A percentile compares a stretch with the other conserved stretches of the same genome.
phyloP scores from a whole-genome alignment of 2,113 vertebrate species.

The Serinus canaria region DNA sequence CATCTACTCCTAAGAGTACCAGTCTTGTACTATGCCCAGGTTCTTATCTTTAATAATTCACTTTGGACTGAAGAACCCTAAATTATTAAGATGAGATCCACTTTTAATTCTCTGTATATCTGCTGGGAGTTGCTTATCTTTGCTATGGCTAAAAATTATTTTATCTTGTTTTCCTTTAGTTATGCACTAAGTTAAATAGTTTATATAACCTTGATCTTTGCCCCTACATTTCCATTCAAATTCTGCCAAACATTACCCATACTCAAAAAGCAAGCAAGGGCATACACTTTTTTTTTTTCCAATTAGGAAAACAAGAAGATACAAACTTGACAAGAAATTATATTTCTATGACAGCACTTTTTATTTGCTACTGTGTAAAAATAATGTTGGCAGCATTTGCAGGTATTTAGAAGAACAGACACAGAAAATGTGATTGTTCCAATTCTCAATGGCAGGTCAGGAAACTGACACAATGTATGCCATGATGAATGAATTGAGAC shows the following conservation, averaged over 20 bases:
- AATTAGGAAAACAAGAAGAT: not conserved
- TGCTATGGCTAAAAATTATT: not conserved
- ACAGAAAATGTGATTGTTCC: rapidly evolving
- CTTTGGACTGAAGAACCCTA: not conserved
- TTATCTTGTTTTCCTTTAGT: not conserved
- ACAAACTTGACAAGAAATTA: not conserved
- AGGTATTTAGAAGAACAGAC: not conserved
- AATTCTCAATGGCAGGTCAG: not conserved
- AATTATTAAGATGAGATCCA: not conserved
- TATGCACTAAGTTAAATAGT: not conserved
- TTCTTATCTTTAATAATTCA: slow-evolving; percentile 1
- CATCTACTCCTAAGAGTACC: not conserved
- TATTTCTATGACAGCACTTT: not conserved
- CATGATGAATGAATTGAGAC: not conserved
- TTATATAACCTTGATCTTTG: not conserved
- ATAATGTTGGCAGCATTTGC: rapidly evolving
- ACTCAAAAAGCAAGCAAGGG: not conserved
- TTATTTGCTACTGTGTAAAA: not conserved
- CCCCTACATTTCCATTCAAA: not conserved
- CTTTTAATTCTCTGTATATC: not conserved
- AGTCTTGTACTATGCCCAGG: not conserved
- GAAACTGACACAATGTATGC: not conserved
- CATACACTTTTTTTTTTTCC: not conserved
- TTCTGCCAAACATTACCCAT: not conserved
- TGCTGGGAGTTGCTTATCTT: not conserved